Percentiles rank a stretch among this genome's conserved stretches.
Evolutionary conservation across 2,888 invertebrate species (phyloP).

Genomic region (Eupithecia inturbata): DNA sequence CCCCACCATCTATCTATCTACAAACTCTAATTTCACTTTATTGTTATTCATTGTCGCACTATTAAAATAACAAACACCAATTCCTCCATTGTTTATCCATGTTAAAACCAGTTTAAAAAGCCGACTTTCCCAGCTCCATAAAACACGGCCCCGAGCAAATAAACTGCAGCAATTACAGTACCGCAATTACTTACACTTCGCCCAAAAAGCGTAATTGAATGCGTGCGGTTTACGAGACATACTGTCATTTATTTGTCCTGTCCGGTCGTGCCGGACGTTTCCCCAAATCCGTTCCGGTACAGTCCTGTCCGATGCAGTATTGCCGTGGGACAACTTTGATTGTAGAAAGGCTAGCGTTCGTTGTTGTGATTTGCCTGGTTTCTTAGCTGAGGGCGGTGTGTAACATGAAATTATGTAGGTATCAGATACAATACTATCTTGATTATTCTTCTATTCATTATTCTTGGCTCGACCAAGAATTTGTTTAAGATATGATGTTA

Average conservation of each 20-base stretch:
- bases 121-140: slow-evolving; percentile 17
- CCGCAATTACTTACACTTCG: slow-evolving; percentile 39
- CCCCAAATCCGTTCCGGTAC: slow-evolving; percentile 29
- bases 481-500: no score
- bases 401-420: background rate
- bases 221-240: slow-evolving; percentile 63
- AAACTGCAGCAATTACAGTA: slow-evolving; percentile 37
- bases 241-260: slow-evolving; percentile 45
- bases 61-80: background rate
- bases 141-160: slow-evolving; percentile 22
- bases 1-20: no score
- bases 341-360: background rate
- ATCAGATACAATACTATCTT: no score
- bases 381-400: background rate
- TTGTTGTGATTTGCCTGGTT: background rate
- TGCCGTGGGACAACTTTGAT: slow-evolving; percentile 13
- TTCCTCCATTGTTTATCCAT: background rate
- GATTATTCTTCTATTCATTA: no score
- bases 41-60: background rate
- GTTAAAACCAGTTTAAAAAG: slow-evolving; percentile 19
- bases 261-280: slow-evolving; percentile 36
- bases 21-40: no score
- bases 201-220: slow-evolving; percentile 59
- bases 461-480: no score
- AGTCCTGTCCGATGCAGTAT: background rate